Percentiles rank a stretch among this genome's conserved stretches.
Evolutionary conservation across 2,113 vertebrate species (phyloP).

Genomic region (Rhagologus leucostigma): DNA sequence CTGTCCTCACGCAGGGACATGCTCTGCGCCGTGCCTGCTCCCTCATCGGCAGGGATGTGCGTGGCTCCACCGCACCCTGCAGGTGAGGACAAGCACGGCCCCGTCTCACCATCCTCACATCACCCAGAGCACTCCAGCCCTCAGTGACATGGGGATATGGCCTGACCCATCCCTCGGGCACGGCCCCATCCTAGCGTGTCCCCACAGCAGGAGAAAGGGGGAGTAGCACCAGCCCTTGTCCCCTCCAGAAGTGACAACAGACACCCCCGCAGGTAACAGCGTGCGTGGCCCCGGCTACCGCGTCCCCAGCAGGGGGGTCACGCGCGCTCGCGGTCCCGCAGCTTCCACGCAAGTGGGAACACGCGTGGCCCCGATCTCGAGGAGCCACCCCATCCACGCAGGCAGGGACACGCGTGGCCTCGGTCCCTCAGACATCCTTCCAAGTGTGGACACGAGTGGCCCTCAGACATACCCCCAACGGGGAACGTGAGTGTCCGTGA

Average conservation of each 20-base stretch:
- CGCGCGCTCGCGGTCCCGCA: neutral
- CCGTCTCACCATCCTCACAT: neutral
- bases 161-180: neutral
- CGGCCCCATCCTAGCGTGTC: accelerated
- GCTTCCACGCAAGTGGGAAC: neutral
- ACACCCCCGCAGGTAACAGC: neutral
- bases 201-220: neutral
- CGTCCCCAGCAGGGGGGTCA: neutral
- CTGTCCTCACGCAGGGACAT: neutral
- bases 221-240: accelerated
- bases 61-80: neutral
- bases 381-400: too few relatives aligned
- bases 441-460: accelerated
- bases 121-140: neutral
- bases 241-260: neutral
- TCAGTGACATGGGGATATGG: accelerated
- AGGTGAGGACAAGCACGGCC: neutral
- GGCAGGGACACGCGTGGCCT: neutral
- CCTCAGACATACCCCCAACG: neutral
- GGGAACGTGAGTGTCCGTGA: accelerated
- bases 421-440: too few relatives aligned
- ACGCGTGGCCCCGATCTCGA: neutral
- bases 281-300: accelerated
- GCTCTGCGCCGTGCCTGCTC: accelerated
- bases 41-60: neutral